Conservation (phyloP, 30 jellyfish, hydroid and myxozoan genomes). For the Phacellophora camtschatica region DNA sequence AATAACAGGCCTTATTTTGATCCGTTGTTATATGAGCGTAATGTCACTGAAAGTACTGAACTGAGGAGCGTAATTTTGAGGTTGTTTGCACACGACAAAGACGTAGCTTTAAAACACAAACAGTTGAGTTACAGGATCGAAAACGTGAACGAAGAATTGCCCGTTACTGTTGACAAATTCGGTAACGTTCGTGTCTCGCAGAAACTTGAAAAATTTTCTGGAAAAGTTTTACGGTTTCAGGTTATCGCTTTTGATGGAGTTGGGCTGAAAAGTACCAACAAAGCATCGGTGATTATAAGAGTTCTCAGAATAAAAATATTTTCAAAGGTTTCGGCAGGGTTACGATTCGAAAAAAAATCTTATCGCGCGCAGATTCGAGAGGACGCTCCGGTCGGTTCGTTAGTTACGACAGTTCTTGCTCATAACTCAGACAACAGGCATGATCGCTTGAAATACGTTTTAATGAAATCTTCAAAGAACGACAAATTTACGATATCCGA, state of each 20-base stretch:
- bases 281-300: slow-evolving; percentile 12
- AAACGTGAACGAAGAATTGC: background rate
- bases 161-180: slow-evolving; percentile 22
- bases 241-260: slow-evolving; percentile 49
- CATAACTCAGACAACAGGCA: slow-evolving; percentile 15
- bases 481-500: slow-evolving; percentile 46
- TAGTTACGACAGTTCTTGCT: slow-evolving; percentile 57
- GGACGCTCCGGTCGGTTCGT: slow-evolving; percentile 46
- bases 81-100: slow-evolving; percentile 72
- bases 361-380: slow-evolving; percentile 54
- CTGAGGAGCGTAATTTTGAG: slow-evolving; percentile 58
- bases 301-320: background rate
- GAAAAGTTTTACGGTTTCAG: background rate
- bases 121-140: slow-evolving; percentile 19
- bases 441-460: slow-evolving; percentile 37
- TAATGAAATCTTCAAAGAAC: slow-evolving; percentile 18
- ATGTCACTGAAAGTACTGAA: slow-evolving; percentile 66
- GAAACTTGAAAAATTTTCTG: slow-evolving; percentile 17
- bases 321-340: slow-evolving; percentile 18
- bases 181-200: slow-evolving; percentile 27
- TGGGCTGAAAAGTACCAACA: slow-evolving; percentile 51
- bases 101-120: slow-evolving; percentile 28
- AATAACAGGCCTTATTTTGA: slow-evolving; percentile 73
- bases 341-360: slow-evolving; percentile 11
- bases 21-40: background rate